Evolutionary conservation across 2,113 vertebrate genomes (phyloP), one percentile per base, ranked within the genome.

Genomic region (Limanda limanda): DNA sequence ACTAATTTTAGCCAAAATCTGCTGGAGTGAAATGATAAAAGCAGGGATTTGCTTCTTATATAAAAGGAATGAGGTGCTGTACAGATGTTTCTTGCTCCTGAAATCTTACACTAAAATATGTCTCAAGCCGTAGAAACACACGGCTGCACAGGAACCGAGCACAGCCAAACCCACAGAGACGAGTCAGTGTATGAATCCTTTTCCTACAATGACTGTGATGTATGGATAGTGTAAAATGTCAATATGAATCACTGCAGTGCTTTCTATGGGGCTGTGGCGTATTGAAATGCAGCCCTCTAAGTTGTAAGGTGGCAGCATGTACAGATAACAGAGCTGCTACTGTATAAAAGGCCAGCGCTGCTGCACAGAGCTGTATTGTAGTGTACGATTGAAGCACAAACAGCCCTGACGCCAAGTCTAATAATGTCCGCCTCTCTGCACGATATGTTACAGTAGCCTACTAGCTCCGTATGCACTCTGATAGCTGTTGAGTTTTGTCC

Each of bases 291-390:
- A 27, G 24, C 25, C 17, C 51, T 24, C 52, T 54, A n/a, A 31
- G 1, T 48, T 66, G 62, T 40, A 37, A 71, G 54, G 56, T 18
- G 25, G 27, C 52, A 54, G 54, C 51, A 73, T 73, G 56, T 51
- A 27, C 65, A 83, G 79, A 83, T 74, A 79, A 84, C 85, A 78
- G 71, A 47, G 13, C 13, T 25, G 74, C 73, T 20, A 15, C 69
- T 82, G 74, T 77, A 10, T 80, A 67, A 82, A 77, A 71, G 73
- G 60, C 71, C 68, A 20, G 55, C 25, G 68, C 64, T 47, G 21
- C 63, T 35, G 5, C 73, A 89, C 81, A 84, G 80, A 71, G 68
- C 68, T 70, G 54, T 52, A 77, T 74, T 79, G 55, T 71, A 23
- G 42, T 27, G 40, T 23, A 14, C 0, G 24, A 59, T 65, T 55